Evolutionary conservation across 2,888 invertebrate genomes (phyloP).

Genomic region (Pycnomerus fuliginosus): DNA sequence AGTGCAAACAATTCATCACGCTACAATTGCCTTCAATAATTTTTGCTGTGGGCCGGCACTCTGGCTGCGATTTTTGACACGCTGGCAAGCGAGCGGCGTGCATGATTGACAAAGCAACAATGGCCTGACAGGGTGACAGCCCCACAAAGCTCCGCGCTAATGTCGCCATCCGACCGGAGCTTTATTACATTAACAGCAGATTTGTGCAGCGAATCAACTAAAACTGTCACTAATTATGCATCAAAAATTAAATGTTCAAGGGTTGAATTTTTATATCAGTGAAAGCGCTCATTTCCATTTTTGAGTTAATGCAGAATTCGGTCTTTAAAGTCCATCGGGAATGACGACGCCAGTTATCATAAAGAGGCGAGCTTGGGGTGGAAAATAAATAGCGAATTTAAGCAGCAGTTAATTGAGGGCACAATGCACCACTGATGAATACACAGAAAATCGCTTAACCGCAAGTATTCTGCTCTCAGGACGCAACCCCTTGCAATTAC

Average conservation of each 20-base stretch:
- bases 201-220: conserved; percentile 9
- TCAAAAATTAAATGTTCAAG: no score
- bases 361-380: conserved; percentile 14
- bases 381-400: conserved; percentile 38
- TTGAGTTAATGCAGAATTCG: no score
- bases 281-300: no score
- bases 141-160: conserved; percentile 16
- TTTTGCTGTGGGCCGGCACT: conserved; percentile 13
- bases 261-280: no score
- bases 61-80: conserved; percentile 5
- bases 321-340: background rate
- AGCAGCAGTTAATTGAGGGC: conserved; percentile 44
- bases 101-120: conserved; percentile 31
- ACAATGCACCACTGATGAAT: conserved; percentile 45
- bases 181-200: conserved; percentile 12
- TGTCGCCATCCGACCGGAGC: conserved; percentile 16
- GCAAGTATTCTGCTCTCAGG: conserved; percentile 34
- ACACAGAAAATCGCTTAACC: conserved; percentile 49
- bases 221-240: conserved; percentile 12
- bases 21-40: conserved; percentile 28
- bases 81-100: conserved; percentile 11
- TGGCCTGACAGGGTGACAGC: conserved; percentile 27
- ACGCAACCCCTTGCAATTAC: conserved; percentile 18
- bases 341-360: no score
- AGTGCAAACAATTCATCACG: conserved; percentile 24